Evolutionary conservation across 2,113 vertebrate species (phyloP), one percentile per base, ranked within the genome.

Genomic region (Heterotis niloticus): DNA sequence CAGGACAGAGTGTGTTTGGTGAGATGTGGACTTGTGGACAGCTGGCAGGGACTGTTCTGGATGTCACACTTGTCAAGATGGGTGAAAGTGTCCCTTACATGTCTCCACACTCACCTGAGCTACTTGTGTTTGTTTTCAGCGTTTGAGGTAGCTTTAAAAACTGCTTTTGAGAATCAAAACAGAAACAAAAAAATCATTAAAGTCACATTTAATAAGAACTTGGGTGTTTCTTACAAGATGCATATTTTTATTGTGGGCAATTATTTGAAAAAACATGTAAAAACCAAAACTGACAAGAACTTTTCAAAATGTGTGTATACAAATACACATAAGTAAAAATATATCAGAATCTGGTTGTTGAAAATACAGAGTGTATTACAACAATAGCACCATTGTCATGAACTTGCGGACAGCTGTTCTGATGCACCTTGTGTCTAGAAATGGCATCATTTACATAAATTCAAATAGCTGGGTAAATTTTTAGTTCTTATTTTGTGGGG

Each of bases 311-410:
- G 87, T 90, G 90, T 89, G 88, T 87, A 89, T 89, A 87, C 84
- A 89, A 88, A 89, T 90, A 91, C 90, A 88, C 89, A 90, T 91
- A 91, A 90, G 91, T 88, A 89, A 86, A 86, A 84, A 86, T 81
- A 86, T 94, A 96, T 94, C 92, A 93, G 92, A 94, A 94, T 90
- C 89, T 91, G 90, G 92, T 93, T 92, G 91, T 94, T 92, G 94
- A 94, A 96, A 96, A 95, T 94, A 96, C 95, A 97, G 93, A 95
- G 93, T 93, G 90, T 92, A 94, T 95, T 94, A 97, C 94, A 96
- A 96, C 93, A 96, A 94, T 94, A 96, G 95, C 96, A 97, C 96
- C 95, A 92, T 95, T 88, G 87, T 82, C 89, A 65, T 88, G 76
- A 93, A 92, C 93, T 92, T 87, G 91, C 91, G 93, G 93, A 94